Conservation (phyloP, 2,888 invertebrate species). For the Apamea monoglypha region DNA sequence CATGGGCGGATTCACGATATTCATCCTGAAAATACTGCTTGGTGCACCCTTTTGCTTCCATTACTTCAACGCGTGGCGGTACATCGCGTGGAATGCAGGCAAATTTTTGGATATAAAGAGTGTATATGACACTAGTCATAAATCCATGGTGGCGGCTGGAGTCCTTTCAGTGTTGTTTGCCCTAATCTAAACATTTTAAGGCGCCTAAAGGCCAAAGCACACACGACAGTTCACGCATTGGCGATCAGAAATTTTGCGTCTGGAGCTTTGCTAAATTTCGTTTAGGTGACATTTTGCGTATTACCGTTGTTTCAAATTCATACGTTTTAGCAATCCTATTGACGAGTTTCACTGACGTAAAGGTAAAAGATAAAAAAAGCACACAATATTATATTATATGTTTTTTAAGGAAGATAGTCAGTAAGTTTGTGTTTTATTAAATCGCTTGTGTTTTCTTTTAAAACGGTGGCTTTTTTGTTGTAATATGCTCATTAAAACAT, state of each 20-base stretch:
- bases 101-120: slow-evolving; percentile 72
- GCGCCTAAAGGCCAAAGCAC: background rate
- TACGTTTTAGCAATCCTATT: background rate
- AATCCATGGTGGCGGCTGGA: slow-evolving; percentile 67
- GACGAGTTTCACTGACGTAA: background rate
- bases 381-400: background rate
- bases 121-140: slow-evolving; percentile 72
- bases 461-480: background rate
- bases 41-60: slow-evolving; percentile 80
- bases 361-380: background rate
- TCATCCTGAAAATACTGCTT: slow-evolving; percentile 76
- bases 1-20: slow-evolving; percentile 66
- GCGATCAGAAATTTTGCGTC: background rate
- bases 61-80: slow-evolving; percentile 81
- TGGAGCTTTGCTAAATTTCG: background rate
- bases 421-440: background rate
- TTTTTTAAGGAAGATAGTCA: background rate
- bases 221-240: slow-evolving; percentile 1
- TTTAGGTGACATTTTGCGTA: background rate
- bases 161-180: slow-evolving; percentile 70
- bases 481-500: background rate
- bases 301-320: background rate
- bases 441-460: background rate
- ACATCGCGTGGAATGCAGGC: slow-evolving; percentile 77
- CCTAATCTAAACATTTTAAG: slow-evolving; percentile 61